Conservation (phyloP, 2,888 invertebrate species). For the Tridacna crocea region DNA sequence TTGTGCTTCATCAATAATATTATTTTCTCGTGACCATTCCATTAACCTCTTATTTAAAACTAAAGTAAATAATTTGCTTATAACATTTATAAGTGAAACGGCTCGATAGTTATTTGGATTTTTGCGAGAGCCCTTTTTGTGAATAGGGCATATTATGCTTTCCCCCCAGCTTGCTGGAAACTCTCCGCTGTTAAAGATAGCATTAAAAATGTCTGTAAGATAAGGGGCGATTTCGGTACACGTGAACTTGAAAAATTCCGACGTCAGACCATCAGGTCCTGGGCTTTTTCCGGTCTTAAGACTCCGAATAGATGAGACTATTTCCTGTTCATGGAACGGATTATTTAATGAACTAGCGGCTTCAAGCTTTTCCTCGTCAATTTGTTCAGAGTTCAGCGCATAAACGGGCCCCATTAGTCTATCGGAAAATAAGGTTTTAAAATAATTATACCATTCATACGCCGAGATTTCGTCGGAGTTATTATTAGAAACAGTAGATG, state of each 20-base stretch:
- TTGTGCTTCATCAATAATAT: conserved; percentile 15
- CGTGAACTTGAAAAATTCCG: conserved; percentile 19
- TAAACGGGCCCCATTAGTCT: background rate
- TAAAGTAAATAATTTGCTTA: conserved; percentile 3
- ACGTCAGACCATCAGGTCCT: conserved; percentile 10
- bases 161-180: conserved; percentile 4
- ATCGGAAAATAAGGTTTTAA: background rate
- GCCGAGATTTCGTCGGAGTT: background rate
- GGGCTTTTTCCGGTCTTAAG: conserved; percentile 2
- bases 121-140: background rate
- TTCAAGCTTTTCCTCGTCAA: background rate
- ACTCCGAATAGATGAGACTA: background rate
- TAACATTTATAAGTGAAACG: conserved; percentile 11
- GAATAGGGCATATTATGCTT: conserved; percentile 13
- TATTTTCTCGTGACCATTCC: background rate
- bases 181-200: background rate
- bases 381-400: background rate
- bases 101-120: conserved; percentile 14
- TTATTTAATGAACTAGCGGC: background rate
- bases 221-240: background rate
- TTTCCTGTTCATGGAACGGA: conserved; percentile 1
- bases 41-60: background rate
- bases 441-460: background rate
- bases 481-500: background rate
- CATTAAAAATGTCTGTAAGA: background rate